Percentiles rank a stretch among this genome's conserved stretches.
phyloP scores from a whole-genome alignment of 2,888 invertebrate genomes.

The Archips xylosteana region DNA sequence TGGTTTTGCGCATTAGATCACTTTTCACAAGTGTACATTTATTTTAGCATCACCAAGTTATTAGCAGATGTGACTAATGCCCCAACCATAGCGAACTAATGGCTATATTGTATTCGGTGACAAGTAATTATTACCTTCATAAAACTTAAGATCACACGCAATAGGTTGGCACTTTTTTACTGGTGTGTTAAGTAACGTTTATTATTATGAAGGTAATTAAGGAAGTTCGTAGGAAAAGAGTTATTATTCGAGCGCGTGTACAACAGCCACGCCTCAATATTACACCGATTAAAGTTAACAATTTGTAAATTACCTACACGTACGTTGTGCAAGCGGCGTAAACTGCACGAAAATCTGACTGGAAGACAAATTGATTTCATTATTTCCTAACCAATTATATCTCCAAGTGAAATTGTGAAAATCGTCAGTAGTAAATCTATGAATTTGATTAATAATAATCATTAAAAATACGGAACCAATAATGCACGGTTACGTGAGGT shows the following conservation, averaged over 20 bases:
- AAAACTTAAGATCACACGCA: conserved; percentile 33
- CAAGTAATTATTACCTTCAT: conserved; percentile 37
- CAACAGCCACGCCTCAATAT: conserved; percentile 26
- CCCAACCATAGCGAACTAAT: conserved; percentile 29
- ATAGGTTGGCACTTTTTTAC: conserved; percentile 22
- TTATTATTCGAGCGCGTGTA: conserved; percentile 11
- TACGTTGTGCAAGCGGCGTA: conserved; percentile 6
- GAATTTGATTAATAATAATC: conserved; percentile 34
- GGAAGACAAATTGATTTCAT: conserved; percentile 2
- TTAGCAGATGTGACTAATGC: conserved; percentile 48
- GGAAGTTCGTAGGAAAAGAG: conserved; percentile 13
- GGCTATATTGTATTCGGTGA: conserved; percentile 34
- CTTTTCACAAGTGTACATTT: conserved; percentile 45
- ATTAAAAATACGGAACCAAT: conserved; percentile 36
- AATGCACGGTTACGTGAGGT: conserved; percentile 39
- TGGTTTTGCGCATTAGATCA: conserved; percentile 40
- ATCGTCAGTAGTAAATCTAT: conserved; percentile 19
- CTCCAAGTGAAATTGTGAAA: conserved; percentile 31
- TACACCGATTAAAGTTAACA: conserved; percentile 18
- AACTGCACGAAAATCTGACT: neutral
- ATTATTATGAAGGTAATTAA: conserved; percentile 23
- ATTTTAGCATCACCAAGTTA: conserved; percentile 46
- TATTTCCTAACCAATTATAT: conserved; percentile 25
- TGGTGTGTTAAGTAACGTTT: conserved; percentile 23
- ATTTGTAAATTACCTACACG: conserved; percentile 21